Evolutionary conservation across 2,113 vertebrate species (phyloP), one percentile per base, ranked within the genome.

Genomic region (western clawed frog (Xenopus tropicalis)): DNA sequence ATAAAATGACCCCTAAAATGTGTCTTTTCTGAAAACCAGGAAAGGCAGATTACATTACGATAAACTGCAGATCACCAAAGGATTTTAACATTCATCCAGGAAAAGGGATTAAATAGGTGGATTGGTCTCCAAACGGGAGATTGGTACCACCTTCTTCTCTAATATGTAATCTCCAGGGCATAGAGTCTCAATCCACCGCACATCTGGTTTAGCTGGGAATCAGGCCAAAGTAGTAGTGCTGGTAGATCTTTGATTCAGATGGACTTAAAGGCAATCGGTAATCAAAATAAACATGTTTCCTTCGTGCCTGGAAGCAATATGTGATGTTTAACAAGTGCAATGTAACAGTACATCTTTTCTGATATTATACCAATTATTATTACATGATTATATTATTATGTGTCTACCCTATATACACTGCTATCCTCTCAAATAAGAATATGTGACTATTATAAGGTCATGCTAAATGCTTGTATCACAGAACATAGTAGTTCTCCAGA

Each of bases 101-200:
- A 87, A 85, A 86, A 86, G 87, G 86, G 90, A 93, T 95, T 94
- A 92, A 94, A 66, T 62, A 66, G 69, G 56, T 68, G 70, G 37
- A 77, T 52, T 59, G 61, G 64, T 67, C 88, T 90, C 88, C 85
- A 90, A 90, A 88, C 92, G 87, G 81, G 88, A 88, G 89, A 88
- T 85, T 91, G 92, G 91, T 89, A 91, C 92, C 92, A 93, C 89
- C 93, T 93, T 93, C 91, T 89, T 91, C 91, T 92, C 91, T 93
- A 89, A 93, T 93, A 93, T 91, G 88, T 92, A 93, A 94, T 87
- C 90, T 88, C 89, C 89, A 86, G 92, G 89, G 90, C 90, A 91
- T 92, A 90, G 91, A 94, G 90, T 90, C 91, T 92, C 90, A 88
- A 88, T 87, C 90, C 92, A 91, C 93, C 93, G 88, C 87, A 91